Evolutionary conservation across 2,113 vertebrate species (phyloP), one percentile per base, ranked within the genome.

Genomic region (Labeo rohita): DNA sequence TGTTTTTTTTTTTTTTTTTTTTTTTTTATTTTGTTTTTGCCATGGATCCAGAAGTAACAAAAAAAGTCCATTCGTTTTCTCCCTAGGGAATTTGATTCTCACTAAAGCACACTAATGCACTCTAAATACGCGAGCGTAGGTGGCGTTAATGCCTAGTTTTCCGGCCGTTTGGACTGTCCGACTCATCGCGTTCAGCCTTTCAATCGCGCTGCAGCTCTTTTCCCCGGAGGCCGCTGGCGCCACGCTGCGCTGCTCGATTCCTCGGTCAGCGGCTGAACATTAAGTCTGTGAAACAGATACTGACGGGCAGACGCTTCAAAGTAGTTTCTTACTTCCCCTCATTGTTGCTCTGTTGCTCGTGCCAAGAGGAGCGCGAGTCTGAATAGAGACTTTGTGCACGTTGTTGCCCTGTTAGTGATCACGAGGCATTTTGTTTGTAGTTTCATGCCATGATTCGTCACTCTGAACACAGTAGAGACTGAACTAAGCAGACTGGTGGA

Each of bases 251-350:
- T 2, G n/a, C 45, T 73, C 70, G 36, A 6, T 3, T 21, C 70
- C n/a, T 43, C n/a, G 18, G 72, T 43, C 72, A n/a, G 8, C 10
- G 6, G 50, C 76, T 61, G 11, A 34, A 81, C 9, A 2, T 5
- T 34, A 10, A 68, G 80, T 63, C 80, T 82, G 80, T 52, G 80
- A 68, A 82, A 82, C 63, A 36, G 80, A 82, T 82, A 68, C 80
- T 49, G 61, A 82, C 16, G 23, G 23, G 80, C 80, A 82, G 23
- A 2, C 8, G 61, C 4, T 68, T 82, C 80, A 50, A 82, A 82
- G 59, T 80, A 63, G 68, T 66, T 66, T 82, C 63, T 47, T 8
- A 36, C 80, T 82, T 81, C 36, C 63, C 63, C 80, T 82, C 80
- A 82, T 82, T 52, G 80, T 82, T 82, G 61, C 80, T 81, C 45